Base-by-base conservation (phyloP, 2,113 vertebrate species). In the Onychostoma macrolepis region DNA sequence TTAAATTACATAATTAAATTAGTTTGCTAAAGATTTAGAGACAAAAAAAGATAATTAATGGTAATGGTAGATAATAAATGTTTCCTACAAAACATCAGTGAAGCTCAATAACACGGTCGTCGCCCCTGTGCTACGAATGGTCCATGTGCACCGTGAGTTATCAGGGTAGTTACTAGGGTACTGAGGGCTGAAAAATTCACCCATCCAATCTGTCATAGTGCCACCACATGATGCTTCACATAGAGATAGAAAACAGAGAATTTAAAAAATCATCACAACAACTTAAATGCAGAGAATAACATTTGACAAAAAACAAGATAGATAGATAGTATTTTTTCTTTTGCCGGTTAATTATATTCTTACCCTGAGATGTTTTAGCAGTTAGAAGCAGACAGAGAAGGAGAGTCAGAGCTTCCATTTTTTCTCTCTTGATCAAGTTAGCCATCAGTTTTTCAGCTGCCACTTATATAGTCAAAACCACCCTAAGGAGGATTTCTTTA, bases 151-250 rank as follows among this genome's bases (percentile, higher is more conserved):
- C 12, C 7, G n/a, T 38, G 82, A 58, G 17, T 65, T 15, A 7
- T 91, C 17, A 0, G 21, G 50, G n/a, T 95, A 93, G 19, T 88
- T 0, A 88, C 94, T 92, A 19, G 86, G 88, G 12, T 87, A 87
- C 30, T 19, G 9, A 17, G 84, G 86, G 63, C 83, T 89, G 11
- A 8, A 72, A 58, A 89, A 85, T 36, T 83, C 78, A 69, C 86
- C 86, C 77, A 12, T 63, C 58, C 61, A 30, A 4, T 85, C 58
- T 50, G 53, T 85, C 83, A 89, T 36, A 41, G 4, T 69, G 48
- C 58, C 88, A 83, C 88, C 86, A 65, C 86, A 89, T n/a, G 43
- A 2, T 53, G 2, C 65, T 86, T 26, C 26, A 26, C 17, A 56
- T 33, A 36, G 9, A 78, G 1, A 26, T n/a, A n/a, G 28, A 19